Conservation (phyloP, 2,888 invertebrate genomes). For the Deroplatys truncata region DNA sequence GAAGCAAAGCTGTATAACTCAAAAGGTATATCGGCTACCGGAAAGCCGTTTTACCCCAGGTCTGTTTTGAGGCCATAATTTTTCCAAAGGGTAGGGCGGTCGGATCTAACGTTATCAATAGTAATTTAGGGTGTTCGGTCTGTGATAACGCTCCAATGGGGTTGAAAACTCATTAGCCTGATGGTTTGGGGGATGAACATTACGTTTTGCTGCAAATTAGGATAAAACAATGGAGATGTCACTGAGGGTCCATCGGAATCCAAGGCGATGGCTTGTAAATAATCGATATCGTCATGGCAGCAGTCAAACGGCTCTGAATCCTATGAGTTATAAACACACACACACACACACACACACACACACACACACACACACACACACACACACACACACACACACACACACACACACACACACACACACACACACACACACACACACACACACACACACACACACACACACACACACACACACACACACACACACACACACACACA, state of each 20-base stretch:
- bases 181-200: background rate
- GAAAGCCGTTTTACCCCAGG: background rate
- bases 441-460: too few relatives aligned
- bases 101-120: background rate
- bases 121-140: background rate
- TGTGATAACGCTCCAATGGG: background rate
- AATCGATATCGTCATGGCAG: background rate
- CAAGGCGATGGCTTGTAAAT: background rate
- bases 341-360: too few relatives aligned
- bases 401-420: too few relatives aligned
- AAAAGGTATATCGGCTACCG: background rate
- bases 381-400: too few relatives aligned
- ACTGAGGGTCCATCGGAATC: background rate
- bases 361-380: too few relatives aligned
- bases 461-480: too few relatives aligned
- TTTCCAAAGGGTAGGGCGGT: background rate
- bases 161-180: background rate
- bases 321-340: too few relatives aligned
- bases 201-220: background rate
- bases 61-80: background rate
- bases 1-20: background rate
- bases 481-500: too few relatives aligned
- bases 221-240: background rate
- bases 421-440: too few relatives aligned
- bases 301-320: too few relatives aligned